phyloP scores from a whole-genome alignment of 2,797 vertebrate species.

The Xenentodon cancila region DNA sequence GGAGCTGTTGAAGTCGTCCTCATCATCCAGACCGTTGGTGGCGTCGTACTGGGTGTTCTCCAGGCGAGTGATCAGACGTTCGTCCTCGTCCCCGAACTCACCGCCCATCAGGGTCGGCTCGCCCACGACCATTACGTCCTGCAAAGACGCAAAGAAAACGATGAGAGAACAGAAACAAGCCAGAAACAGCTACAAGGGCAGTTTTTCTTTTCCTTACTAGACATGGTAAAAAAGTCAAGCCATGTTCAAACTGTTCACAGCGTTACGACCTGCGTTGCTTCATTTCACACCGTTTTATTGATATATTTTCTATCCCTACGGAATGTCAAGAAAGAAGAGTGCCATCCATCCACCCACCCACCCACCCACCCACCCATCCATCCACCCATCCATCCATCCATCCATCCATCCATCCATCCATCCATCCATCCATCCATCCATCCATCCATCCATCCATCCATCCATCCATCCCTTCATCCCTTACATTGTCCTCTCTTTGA shows the following conservation, averaged over 20 bases:
- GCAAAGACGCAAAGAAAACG: slow-evolving; percentile 15
- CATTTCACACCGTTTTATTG: too few species aligned
- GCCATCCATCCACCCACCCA: too few species aligned
- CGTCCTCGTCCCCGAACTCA: slow-evolving; percentile 98
- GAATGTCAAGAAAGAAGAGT: too few species aligned
- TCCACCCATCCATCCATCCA: too few species aligned
- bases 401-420: not conserved
- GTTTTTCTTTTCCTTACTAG: not conserved
- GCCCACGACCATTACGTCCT: slow-evolving; percentile 99
- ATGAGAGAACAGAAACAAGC: not conserved
- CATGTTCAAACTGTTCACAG: too few species aligned
- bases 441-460: not conserved
- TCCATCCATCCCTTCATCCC: not conserved
- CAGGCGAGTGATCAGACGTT: slow-evolving; percentile 98
- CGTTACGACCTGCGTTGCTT: too few species aligned
- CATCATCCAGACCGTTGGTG: slow-evolving; percentile 97
- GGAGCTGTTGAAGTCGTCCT: slow-evolving; percentile 97
- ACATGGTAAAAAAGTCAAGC: too few species aligned
- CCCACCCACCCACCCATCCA: too few species aligned
- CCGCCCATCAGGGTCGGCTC: slow-evolving; percentile 99
- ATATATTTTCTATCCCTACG: too few species aligned
- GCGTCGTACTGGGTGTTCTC: slow-evolving; percentile 99
- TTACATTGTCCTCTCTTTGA: not conserved
- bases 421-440: not conserved
- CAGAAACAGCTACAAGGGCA: too few species aligned